Evolutionary conservation across 2,888 invertebrate genomes (phyloP).

Genomic region (Ectemnius cavifrons): DNA sequence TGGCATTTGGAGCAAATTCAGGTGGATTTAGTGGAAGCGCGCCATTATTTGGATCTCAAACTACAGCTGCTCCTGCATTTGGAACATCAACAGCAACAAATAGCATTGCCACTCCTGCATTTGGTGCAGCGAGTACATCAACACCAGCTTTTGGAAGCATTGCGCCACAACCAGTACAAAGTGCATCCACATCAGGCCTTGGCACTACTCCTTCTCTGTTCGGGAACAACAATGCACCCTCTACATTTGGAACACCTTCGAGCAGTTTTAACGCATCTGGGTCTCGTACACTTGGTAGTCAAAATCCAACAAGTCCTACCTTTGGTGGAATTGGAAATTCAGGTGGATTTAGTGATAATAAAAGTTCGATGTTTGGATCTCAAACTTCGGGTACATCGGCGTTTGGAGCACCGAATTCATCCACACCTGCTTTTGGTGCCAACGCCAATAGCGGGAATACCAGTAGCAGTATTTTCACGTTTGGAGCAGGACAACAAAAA

Average conservation of each 20-base stretch:
- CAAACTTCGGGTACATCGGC: constrained; percentile 34
- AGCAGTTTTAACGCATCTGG: constrained; percentile 21
- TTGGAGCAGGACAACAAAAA: constrained; percentile 54
- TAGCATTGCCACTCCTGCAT: constrained; percentile 27
- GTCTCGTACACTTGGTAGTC: constrained; percentile 31
- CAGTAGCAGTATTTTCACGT: constrained; percentile 49
- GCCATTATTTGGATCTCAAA: constrained; percentile 33
- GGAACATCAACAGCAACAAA: constrained; percentile 18
- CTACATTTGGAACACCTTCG: constrained; percentile 40
- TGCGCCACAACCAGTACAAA: not conserved
- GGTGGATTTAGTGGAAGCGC: constrained; percentile 33
- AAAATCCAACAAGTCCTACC: constrained; percentile 19
- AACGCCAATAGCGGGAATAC: constrained; percentile 19
- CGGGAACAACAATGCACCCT: constrained; percentile 6
- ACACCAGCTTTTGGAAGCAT: constrained; percentile 25
- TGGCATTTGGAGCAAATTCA: not conserved
- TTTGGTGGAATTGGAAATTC: constrained; percentile 37
- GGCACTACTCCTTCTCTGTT: constrained; percentile 23
- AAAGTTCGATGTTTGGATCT: constrained; percentile 50
- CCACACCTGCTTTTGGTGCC: constrained; percentile 44
- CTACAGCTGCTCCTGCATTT: constrained; percentile 31
- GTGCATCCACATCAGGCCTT: constrained; percentile 20
- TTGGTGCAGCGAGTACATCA: constrained; percentile 24
- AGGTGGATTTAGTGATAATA: constrained; percentile 43
- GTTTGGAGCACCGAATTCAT: constrained; percentile 49